Conservation (phyloP, 2,888 invertebrate species). For the Agrilus biguttatus region DNA sequence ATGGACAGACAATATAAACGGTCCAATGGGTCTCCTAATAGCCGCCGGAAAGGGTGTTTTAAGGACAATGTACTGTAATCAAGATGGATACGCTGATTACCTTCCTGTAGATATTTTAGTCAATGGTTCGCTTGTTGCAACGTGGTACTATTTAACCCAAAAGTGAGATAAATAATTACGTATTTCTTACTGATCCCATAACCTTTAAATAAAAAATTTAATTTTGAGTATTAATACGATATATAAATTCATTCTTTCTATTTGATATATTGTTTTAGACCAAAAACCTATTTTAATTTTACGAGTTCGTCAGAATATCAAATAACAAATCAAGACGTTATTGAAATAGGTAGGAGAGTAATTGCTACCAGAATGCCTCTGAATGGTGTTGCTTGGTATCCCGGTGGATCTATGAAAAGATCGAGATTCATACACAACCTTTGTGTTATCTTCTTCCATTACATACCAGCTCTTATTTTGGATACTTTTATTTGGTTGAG, state of each 20-base stretch:
- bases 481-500: constrained; percentile 64
- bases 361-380: constrained; percentile 67
- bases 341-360: constrained; percentile 63
- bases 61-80: constrained; percentile 75
- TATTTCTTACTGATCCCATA: no score
- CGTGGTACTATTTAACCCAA: constrained; percentile 38
- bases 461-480: constrained; percentile 75
- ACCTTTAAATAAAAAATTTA: no score
- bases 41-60: constrained; percentile 80
- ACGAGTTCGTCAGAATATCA: constrained; percentile 70
- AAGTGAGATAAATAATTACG: no score
- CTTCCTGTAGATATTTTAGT: constrained; percentile 70
- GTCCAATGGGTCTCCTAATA: constrained; percentile 73
- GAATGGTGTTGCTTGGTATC: constrained; percentile 73
- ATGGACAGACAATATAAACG: constrained; percentile 90
- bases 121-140: constrained; percentile 39
- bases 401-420: constrained; percentile 77
- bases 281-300: constrained; percentile 39
- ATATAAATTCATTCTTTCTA: background rate
- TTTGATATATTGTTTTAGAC: background rate
- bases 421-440: constrained; percentile 64
- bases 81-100: constrained; percentile 63
- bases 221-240: no score
- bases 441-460: constrained; percentile 76
- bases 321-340: constrained; percentile 80